These are phyloP conservation scores for Campoletis raptor DNA, from an alignment of 2,888 invertebrate species.

Conservation along the genomic window DNA sequence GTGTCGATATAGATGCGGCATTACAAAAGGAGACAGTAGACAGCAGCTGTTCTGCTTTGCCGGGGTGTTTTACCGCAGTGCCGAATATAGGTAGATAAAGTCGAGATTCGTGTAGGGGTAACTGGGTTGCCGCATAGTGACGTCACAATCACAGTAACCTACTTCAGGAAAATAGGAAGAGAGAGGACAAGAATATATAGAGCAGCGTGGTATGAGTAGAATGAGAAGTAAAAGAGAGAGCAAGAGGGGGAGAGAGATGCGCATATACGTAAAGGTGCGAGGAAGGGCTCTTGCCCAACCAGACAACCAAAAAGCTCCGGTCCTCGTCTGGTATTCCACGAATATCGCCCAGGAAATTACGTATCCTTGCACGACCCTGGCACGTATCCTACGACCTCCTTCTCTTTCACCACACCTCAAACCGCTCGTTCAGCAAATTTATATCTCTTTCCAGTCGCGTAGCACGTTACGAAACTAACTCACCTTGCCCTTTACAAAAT, in stretches of 20 bases:
- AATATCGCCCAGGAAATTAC: conserved; percentile 67
- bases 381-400: conserved; percentile 40
- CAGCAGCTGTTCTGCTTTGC: conserved; percentile 45
- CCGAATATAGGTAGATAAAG: conserved; percentile 73
- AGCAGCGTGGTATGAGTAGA: conserved; percentile 43
- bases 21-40: conserved; percentile 13
- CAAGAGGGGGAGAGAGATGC: neutral
- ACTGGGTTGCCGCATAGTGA: conserved; percentile 84
- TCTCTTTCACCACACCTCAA: conserved; percentile 42
- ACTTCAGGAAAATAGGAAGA: conserved; percentile 67
- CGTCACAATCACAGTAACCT: conserved; percentile 82
- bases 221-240: conserved; percentile 20
- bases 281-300: conserved; percentile 52
- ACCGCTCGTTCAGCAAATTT: conserved; percentile 33
- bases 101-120: conserved; percentile 70
- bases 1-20: neutral
- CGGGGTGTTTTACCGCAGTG: conserved; percentile 79
- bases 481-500: conserved; percentile 55
- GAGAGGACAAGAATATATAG: conserved; percentile 34
- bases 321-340: conserved; percentile 68
- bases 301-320: conserved; percentile 56
- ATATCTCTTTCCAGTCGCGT: conserved; percentile 25
- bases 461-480: conserved; percentile 31
- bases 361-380: conserved; percentile 60
- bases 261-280: conserved; percentile 10